These are phyloP conservation scores for Acanthis flammea DNA, from an alignment of 2,797 vertebrate genomes.

Conservation along the genomic window DNA sequence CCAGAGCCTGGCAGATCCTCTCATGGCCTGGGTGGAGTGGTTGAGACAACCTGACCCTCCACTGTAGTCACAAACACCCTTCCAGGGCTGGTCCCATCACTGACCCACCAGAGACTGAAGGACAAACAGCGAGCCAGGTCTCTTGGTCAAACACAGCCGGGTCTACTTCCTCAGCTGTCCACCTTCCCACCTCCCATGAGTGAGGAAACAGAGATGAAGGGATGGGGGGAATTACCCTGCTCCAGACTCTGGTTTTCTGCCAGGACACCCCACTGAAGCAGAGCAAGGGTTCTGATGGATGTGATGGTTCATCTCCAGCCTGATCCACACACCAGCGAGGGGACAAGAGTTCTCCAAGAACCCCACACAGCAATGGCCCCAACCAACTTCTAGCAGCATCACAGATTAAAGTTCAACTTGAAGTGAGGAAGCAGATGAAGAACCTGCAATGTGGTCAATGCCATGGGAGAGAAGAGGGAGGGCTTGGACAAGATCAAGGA, in stretches of 20 bases:
- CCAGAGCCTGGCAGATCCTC: neutral
- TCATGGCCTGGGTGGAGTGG: neutral
- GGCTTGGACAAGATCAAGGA: neutral
- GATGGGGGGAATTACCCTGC: neutral
- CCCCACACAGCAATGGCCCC: fast-evolving
- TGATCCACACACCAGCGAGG: fast-evolving
- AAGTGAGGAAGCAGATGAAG: constrained; percentile 1
- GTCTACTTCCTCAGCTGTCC: neutral
- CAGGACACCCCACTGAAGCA: neutral
- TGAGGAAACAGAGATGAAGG: neutral
- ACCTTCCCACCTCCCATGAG: neutral
- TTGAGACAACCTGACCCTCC: neutral
- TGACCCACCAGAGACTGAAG: neutral
- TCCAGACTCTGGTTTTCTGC: neutral
- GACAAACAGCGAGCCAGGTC: neutral
- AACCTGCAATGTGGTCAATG: neutral
- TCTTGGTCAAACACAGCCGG: neutral
- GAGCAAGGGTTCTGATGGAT: neutral
- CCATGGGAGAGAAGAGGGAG: neutral
- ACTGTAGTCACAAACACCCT: neutral
- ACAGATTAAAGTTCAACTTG: neutral
- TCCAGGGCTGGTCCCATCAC: neutral
- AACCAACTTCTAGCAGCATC: neutral
- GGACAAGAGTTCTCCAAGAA: neutral
- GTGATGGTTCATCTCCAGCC: neutral